These are phyloP conservation scores for Micrastur ruficollis DNA, from an alignment of 2,797 vertebrate species.

Conservation along the genomic window DNA sequence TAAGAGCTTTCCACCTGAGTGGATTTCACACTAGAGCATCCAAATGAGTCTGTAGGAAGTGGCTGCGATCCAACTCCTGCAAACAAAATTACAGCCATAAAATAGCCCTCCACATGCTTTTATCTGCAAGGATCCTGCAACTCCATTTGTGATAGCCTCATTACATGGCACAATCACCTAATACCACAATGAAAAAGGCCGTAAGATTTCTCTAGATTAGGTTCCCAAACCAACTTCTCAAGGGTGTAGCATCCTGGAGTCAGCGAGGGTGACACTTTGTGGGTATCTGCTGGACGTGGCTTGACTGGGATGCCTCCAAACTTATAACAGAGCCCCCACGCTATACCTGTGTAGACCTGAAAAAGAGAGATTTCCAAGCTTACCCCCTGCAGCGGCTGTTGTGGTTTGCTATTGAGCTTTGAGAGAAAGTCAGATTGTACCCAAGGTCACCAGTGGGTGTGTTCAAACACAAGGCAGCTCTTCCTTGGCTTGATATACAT, in stretches of 20 bases:
- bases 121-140: background rate
- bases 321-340: background rate
- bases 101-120: background rate
- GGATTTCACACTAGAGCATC: background rate
- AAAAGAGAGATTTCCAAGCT: background rate
- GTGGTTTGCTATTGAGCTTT: background rate
- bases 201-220: background rate
- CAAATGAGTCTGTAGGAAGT: background rate
- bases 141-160: background rate
- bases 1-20: background rate
- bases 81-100: conserved; percentile 18
- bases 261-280: background rate
- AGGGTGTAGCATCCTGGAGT: background rate
- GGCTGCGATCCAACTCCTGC: background rate
- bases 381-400: background rate
- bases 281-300: background rate
- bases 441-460: background rate
- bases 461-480: background rate
- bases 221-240: background rate
- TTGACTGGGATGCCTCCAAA: background rate
- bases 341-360: background rate
- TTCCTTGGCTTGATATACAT: background rate
- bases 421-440: background rate
- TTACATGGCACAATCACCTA: background rate
- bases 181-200: background rate